These are phyloP conservation scores for Lepas anatifera DNA, from an alignment of 2,888 invertebrate genomes.

Conservation along the genomic window DNA sequence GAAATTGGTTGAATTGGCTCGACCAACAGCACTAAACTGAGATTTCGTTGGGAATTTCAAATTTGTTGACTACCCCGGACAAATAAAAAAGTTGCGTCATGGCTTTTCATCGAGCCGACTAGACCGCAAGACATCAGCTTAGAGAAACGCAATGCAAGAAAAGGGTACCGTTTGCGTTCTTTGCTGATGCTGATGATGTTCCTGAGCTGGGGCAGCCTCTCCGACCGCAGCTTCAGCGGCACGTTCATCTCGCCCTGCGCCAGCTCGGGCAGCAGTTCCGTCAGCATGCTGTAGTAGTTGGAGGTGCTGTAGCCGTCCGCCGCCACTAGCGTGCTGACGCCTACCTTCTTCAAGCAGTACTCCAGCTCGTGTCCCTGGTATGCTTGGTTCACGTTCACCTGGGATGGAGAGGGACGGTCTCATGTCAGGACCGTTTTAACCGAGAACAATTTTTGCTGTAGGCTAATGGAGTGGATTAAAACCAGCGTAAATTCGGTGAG, in stretches of 20 bases:
- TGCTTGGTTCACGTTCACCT: constrained; percentile 61
- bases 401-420: too few species aligned
- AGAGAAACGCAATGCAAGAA: not conserved
- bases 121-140: too few species aligned
- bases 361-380: constrained; percentile 55
- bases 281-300: constrained; percentile 30
- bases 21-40: too few species aligned
- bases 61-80: too few species aligned
- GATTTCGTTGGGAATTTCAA: too few species aligned
- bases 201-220: not conserved
- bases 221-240: not conserved
- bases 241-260: not conserved
- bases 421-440: too few species aligned
- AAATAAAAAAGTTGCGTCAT: too few species aligned
- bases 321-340: constrained; percentile 51
- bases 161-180: constrained; percentile 5
- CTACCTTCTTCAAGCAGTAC: constrained; percentile 58
- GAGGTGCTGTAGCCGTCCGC: constrained; percentile 49
- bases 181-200: constrained; percentile 32
- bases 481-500: too few species aligned
- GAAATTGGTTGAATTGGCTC: too few species aligned
- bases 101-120: too few species aligned
- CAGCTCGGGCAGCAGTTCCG: not conserved
- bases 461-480: too few species aligned
- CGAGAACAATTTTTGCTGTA: too few species aligned